Evolutionary conservation across 2,797 vertebrate species (phyloP), one percentile per base, ranked within the genome.

Genomic region (Dromococcyx pavoninus): DNA sequence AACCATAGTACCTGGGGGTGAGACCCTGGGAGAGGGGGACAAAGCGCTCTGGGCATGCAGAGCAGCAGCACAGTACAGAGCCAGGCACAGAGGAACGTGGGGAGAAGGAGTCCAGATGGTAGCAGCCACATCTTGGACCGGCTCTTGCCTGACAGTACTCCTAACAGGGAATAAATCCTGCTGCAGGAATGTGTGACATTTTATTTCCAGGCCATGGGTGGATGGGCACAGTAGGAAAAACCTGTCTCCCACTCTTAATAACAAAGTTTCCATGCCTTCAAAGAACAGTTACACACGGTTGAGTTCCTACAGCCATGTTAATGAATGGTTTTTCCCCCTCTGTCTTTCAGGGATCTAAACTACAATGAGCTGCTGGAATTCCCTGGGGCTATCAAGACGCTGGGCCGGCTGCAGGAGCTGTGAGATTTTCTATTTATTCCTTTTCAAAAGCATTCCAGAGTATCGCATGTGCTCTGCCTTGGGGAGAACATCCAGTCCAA

Each of bases 401-500:
- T 99, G 91, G 98, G 98, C 91, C 98, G 99, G 94, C 99, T 99
- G 96, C 99, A 99, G 97, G 99, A 99, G 97, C 98, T 99, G 99
- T 99, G 97, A 99, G 99, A 74, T 46, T 88, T 94, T 86, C 92
- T 88, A 22, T 83, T 84, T 87, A 62, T 86, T 88, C 89, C 48
- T 78, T 95, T 80, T 53, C 73, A 65, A 85, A 88, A 50, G 32
- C 46, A 51, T 77, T 88, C 57, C 28, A 39, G 81, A 73, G 65
- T 4, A 1, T 33, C 0, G 0, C 0, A 0, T 57, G 50, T 67
- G 41, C 75, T 83, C 79, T 92, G 46, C 35, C 56, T 41, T 25
- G 70, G 62, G 66, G 51, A 69, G 4, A 81, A 18, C 54, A 37
- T 70, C 78, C 8, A 1, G 13, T 22, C 43, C 87, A 58, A 92